Conservation (phyloP, 2,888 invertebrate species). For the Nomada hirtipes region DNA sequence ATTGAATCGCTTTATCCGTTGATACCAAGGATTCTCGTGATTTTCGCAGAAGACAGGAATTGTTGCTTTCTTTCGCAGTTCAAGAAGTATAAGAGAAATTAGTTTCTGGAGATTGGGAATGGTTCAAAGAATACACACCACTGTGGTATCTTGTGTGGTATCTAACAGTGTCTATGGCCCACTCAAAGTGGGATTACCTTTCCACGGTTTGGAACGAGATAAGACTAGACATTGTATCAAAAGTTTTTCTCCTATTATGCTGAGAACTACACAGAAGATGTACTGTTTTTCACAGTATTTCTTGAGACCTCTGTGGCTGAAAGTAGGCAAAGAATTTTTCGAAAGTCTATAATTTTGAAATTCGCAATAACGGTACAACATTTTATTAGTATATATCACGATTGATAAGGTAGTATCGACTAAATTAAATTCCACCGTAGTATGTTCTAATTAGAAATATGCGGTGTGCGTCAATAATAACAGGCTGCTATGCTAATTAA, state of each 20-base stretch:
- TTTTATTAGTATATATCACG: no score
- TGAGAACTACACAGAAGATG: background rate
- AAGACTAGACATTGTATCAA: slow-evolving; percentile 19
- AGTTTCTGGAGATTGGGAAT: slow-evolving; percentile 42
- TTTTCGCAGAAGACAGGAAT: background rate
- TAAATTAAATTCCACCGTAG: no score
- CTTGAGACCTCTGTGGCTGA: no score
- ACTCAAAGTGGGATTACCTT: slow-evolving; percentile 45
- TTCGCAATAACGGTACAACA: no score
- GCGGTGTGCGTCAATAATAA: no score
- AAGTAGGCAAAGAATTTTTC: no score
- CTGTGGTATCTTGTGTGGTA: background rate
- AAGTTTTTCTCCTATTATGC: slow-evolving; percentile 30
- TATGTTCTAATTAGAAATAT: no score
- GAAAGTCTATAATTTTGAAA: no score
- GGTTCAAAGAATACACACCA: slow-evolving; percentile 10
- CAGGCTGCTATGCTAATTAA: no score
- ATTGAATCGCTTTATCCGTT: background rate
- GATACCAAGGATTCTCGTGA: background rate
- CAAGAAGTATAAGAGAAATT: slow-evolving; percentile 41
- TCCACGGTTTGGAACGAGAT: slow-evolving; percentile 27
- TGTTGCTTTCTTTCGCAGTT: background rate
- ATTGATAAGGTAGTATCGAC: no score
- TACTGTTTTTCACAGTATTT: background rate
- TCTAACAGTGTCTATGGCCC: slow-evolving; percentile 1